A percentile compares a stretch with the other conserved stretches of the same genome.
phyloP scores from a whole-genome alignment of 1,140 invertebrate genomes.

The Neocloeon triangulifer region DNA sequence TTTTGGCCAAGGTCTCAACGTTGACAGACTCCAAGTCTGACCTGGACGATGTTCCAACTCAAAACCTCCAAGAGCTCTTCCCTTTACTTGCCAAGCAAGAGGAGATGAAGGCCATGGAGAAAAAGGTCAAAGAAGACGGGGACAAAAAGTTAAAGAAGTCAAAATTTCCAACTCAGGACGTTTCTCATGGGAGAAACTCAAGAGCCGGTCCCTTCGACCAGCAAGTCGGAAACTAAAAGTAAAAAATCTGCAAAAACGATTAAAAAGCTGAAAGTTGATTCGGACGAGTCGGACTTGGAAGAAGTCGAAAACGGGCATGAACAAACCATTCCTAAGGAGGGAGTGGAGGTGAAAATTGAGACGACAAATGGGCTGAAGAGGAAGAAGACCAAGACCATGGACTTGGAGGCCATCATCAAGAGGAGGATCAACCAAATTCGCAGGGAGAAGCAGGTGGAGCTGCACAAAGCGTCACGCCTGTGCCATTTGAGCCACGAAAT shows the following conservation, averaged over 20 bases:
- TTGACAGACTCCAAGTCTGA: slow-evolving; percentile 15
- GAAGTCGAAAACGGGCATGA: slow-evolving; percentile 18
- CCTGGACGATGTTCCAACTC: slow-evolving; percentile 8
- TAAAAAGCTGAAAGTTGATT: slow-evolving; percentile 7
- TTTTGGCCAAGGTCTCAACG: slow-evolving; percentile 9
- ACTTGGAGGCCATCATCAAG: slow-evolving; percentile 45
- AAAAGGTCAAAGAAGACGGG: neutral
- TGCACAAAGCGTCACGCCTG: slow-evolving; percentile 71
- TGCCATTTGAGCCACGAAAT: slow-evolving; percentile 62
- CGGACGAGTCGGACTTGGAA: slow-evolving; percentile 18
- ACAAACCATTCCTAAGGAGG: slow-evolving; percentile 30
- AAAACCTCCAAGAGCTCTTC: neutral
- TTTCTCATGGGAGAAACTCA: slow-evolving; percentile 20
- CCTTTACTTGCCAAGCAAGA: no score
- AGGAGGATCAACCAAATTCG: slow-evolving; percentile 47
- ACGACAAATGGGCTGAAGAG: slow-evolving; percentile 20
- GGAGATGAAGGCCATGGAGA: no score
- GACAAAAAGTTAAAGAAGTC: neutral
- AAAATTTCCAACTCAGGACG: slow-evolving; percentile 11
- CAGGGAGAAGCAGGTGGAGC: slow-evolving; percentile 48
- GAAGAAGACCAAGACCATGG: slow-evolving; percentile 34
- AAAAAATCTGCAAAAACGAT: slow-evolving; percentile 10
- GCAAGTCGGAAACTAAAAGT: slow-evolving; percentile 12
- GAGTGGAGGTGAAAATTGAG: slow-evolving; percentile 42
- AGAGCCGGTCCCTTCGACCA: slow-evolving; percentile 11